Base-by-base conservation (phyloP, 2,113 vertebrate species). In the Collichthys lucidus region DNA sequence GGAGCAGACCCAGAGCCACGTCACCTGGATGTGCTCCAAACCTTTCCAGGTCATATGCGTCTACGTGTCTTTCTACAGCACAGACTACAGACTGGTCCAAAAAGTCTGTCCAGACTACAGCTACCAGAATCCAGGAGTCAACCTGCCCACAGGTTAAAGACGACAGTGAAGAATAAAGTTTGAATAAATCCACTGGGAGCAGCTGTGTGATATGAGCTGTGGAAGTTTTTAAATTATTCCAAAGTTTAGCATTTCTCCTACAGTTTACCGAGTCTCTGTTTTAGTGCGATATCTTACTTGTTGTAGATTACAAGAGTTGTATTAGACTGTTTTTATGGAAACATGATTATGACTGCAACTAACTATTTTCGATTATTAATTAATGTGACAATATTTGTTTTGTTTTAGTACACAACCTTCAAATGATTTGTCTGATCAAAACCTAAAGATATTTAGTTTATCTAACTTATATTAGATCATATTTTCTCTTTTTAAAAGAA, bases 1-100 rank as follows among this genome's bases (percentile, higher is more conserved):
- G 22, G 96, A 97, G 80, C 97, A 97, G 60, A 96, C 96, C 1
- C 96, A 95, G 68, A 96, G 96, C 55, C 96, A 96, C 0, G 95
- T 97, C 65, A 95, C 95, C 82, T 98, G 97, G 97, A 94, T 96
- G 83, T 98, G 97, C 91, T 97, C 96, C 2, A 96, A 95, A 80
- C 97, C 97, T 31, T 97, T 97, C 92, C 95, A 95, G 40, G 95
- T 96, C 35, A 96, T 98, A 77, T 98, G 97, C 8, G 94, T 98
- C 79, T 97, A 97, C 69, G 94, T 98, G 65, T 96, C 97, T 76
- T 98, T 98, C 95, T 96, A 97, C 87, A 97, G 97, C 92, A 95
- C 92, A 0, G 97, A 98, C 91, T 98, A 98, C 57, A 93, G 97
- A 79, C 96, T 98, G 85, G 97, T 97, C 84, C 97, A 98, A 89